Base-by-base conservation (phyloP, 2,888 invertebrate species). In the Dichetophora obliterata region DNA sequence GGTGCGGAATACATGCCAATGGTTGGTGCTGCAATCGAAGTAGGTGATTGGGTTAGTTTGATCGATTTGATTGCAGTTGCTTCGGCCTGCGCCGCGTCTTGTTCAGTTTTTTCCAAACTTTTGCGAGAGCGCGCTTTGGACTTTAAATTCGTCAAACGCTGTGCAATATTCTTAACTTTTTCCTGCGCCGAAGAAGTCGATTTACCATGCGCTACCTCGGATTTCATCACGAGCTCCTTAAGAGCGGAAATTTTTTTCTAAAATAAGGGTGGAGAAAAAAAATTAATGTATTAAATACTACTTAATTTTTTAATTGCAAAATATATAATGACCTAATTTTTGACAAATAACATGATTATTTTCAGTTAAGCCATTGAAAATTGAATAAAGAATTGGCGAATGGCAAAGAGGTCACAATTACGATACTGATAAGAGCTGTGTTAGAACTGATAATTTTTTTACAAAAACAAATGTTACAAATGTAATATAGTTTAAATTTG, bases 241-340 rank as follows among this genome's bases (percentile, higher is more conserved):
- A 87, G 80, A 6, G 85, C 87, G 50, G 85, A 84, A 75, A 87
- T 87, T 83, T 87, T 86, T 78, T 85, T 85, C 87, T 87, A 71
- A 6, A 81, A 81, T 66, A 5, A 77, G 8, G 8, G 1, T 3
- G 19, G 48, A n/a, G n/a, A 16, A 43, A 22, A n/a, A 19, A 2
- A 37, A 43, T 43, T 68, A 24, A 11, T 31, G 5, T 31, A 31
- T 31, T 31, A 50, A 43, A 19, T 19, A 19, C 27, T 11, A 2
- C 8, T 37, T 16, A 11, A 34, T 63, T 27, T 31, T 27, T 31
- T 63, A 16, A 11, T 31, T 31, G 31, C 31, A 61, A 61, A 63
- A 31, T 16, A 27, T 31, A 1, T n/a, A 63, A 34, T 31, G n/a
- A 63, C 27, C 31, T 27, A 3, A 63, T 31, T n/a, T 16, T 16